These are phyloP conservation scores for Sphenodon punctatus DNA, from an alignment of 2,797 vertebrate species.

Conservation along the genomic window DNA sequence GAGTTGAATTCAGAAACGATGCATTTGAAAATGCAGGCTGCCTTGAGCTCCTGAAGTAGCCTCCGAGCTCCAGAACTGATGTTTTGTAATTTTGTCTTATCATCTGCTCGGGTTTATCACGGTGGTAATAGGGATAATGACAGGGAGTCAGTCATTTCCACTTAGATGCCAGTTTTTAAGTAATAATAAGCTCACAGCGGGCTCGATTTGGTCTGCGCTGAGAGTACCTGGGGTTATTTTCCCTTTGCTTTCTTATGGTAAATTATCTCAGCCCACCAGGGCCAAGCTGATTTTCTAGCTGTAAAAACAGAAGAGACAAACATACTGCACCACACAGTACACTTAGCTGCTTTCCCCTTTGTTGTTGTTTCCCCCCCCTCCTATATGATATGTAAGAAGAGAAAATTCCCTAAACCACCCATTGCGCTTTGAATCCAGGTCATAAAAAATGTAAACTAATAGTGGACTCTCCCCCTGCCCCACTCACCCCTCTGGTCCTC, in stretches of 20 bases:
- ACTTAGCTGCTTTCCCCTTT: conserved; percentile 29
- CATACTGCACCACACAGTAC: conserved; percentile 15
- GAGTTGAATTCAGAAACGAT: conserved; percentile 48
- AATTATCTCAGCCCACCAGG: conserved; percentile 64
- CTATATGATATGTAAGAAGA: conserved; percentile 48
- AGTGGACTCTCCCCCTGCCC: conserved; percentile 64
- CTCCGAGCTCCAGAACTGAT: conserved; percentile 64
- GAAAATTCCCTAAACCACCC: neutral
- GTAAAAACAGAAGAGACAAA: conserved; percentile 45
- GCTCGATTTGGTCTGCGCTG: conserved; percentile 62
- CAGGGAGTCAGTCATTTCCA: conserved; percentile 69
- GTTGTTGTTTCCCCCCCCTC: conserved; percentile 40
- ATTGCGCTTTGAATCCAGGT: conserved; percentile 45
- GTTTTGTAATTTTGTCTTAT: conserved; percentile 76
- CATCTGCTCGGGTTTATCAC: conserved; percentile 77
- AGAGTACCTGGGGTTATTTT: conserved; percentile 68
- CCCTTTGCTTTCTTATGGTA: conserved; percentile 64
- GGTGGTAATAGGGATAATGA: conserved; percentile 77
- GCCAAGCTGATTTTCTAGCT: conserved; percentile 54
- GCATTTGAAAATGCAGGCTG: conserved; percentile 37
- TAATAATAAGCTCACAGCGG: conserved; percentile 71
- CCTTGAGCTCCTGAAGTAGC: conserved; percentile 51
- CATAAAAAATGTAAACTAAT: conserved; percentile 50
- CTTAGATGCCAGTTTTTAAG: conserved; percentile 77
- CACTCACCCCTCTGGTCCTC: neutral